Conservation (phyloP, 2,797 vertebrate genomes). For the Hylomyscus alleni region DNA sequence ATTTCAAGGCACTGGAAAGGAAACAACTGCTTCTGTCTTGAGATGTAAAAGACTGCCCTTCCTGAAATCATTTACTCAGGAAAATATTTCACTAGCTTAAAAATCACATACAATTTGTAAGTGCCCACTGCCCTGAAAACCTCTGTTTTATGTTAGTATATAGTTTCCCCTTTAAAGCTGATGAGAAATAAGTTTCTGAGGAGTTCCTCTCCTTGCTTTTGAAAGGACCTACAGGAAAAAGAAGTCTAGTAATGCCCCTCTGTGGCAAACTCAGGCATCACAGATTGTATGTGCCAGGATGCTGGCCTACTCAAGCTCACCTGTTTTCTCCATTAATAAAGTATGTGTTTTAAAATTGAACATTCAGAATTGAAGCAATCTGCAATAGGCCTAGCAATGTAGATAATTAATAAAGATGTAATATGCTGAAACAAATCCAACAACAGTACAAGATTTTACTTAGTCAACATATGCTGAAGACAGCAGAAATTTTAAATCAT, state of each 20-base stretch:
- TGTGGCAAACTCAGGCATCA: slow-evolving; percentile 81
- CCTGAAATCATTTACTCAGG: slow-evolving; percentile 59
- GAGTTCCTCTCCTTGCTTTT: slow-evolving; percentile 44
- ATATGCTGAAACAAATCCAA: slow-evolving; percentile 60
- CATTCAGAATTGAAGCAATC: slow-evolving; percentile 43
- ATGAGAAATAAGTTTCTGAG: slow-evolving; percentile 70
- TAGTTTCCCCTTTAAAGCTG: slow-evolving; percentile 52
- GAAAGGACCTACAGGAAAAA: slow-evolving; percentile 64
- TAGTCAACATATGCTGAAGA: slow-evolving; percentile 51
- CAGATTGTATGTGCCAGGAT: slow-evolving; percentile 28
- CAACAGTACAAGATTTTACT: neutral
- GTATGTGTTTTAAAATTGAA: neutral
- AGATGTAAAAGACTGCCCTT: slow-evolving; percentile 62
- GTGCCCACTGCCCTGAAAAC: slow-evolving; percentile 37
- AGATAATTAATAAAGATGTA: slow-evolving; percentile 48
- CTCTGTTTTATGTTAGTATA: slow-evolving; percentile 64
- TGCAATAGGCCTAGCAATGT: neutral
- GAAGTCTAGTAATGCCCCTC: slow-evolving; percentile 84
- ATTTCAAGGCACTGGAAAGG: slow-evolving; percentile 62
- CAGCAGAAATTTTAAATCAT: slow-evolving; percentile 63
- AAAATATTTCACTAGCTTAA: slow-evolving; percentile 69
- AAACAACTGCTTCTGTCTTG: slow-evolving; percentile 68
- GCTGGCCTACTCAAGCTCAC: neutral
- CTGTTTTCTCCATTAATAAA: neutral
- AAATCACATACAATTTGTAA: slow-evolving; percentile 75